Percentiles rank a stretch among this genome's conserved stretches.
Conservation (phyloP, 2,888 invertebrate species). For the Suillia variegata region DNA sequence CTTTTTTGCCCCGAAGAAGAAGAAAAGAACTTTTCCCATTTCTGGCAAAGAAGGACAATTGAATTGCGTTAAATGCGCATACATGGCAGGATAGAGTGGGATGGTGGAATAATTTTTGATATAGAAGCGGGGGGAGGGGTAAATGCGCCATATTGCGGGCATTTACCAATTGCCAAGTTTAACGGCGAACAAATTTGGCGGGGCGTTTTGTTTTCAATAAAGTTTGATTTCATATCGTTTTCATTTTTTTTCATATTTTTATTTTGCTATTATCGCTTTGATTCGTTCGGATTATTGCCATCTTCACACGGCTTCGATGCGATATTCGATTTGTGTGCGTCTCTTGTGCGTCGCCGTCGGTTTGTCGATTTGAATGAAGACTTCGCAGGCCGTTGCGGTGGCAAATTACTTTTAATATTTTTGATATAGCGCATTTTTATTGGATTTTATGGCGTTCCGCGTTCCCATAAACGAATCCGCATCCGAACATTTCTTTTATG, state of each 20-base stretch:
- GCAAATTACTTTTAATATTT: conserved; percentile 36
- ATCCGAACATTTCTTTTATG: conserved; percentile 40
- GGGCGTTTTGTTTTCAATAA: conserved; percentile 5
- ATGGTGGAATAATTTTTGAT: too few relatives aligned
- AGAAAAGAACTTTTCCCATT: conserved; percentile 24
- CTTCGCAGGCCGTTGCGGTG: conserved; percentile 11
- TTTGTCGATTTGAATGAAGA: not conserved
- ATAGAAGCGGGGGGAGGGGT: not conserved
- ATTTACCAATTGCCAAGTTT: conserved; percentile 22
- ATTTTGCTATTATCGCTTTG: conserved; percentile 1
- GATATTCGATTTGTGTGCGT: not conserved
- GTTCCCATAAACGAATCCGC: conserved; percentile 53
- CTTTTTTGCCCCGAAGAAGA: conserved; percentile 30
- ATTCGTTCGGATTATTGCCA: not conserved
- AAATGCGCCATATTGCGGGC: conserved; percentile 42
- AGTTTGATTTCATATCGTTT: too few relatives aligned
- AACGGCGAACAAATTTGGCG: not conserved
- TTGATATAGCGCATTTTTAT: conserved; percentile 55
- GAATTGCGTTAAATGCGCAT: conserved; percentile 4
- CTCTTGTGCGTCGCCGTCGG: not conserved
- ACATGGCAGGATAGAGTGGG: not conserved
- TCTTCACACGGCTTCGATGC: not conserved
- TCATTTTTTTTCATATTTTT: too few relatives aligned
- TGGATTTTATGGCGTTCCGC: conserved; percentile 51
- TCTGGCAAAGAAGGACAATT: conserved; percentile 6